phyloP scores from a whole-genome alignment of 2,888 invertebrate species.

The Lithophane ornitopus region DNA sequence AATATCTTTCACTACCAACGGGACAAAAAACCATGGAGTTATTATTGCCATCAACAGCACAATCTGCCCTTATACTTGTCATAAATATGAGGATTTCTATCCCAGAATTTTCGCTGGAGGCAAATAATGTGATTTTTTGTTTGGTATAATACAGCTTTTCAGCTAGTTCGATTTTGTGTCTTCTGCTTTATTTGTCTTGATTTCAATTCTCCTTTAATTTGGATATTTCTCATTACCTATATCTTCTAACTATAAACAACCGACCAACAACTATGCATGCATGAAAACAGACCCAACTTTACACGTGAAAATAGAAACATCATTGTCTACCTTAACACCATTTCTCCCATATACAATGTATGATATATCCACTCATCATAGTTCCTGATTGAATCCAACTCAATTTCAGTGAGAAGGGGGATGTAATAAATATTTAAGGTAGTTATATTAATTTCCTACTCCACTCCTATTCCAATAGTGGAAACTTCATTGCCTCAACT shows the following conservation, averaged over 20 bases:
- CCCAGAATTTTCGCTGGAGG: slow-evolving; percentile 20
- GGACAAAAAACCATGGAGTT: slow-evolving; percentile 68
- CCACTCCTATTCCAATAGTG: slow-evolving; percentile 67
- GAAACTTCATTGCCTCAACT: slow-evolving; percentile 71
- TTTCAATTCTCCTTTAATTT: not conserved
- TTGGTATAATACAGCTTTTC: not conserved
- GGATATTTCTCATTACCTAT: not conserved
- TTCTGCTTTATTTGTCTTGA: not conserved
- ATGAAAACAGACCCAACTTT: not conserved
- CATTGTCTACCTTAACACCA: no score
- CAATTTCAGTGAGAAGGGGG: slow-evolving; percentile 34
- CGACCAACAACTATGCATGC: no score
- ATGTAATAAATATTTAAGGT: slow-evolving; percentile 64
- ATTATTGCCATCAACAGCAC: slow-evolving; percentile 60
- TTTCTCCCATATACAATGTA: slow-evolving; percentile 3
- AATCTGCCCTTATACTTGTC: slow-evolving; percentile 54
- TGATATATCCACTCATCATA: slow-evolving; percentile 16
- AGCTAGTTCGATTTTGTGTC: not conserved
- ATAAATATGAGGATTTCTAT: slow-evolving; percentile 61
- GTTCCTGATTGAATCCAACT: slow-evolving; percentile 47
- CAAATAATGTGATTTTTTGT: slow-evolving; percentile 14
- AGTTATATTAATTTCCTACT: slow-evolving; percentile 67
- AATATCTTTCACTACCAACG: slow-evolving; percentile 73
- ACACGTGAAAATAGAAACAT: not conserved
- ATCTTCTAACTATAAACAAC: not conserved